A percentile compares a stretch with the other conserved stretches of the same genome.
Conservation (phyloP, 2,888 invertebrate species). For the Tanaodytes sp. region DNA sequence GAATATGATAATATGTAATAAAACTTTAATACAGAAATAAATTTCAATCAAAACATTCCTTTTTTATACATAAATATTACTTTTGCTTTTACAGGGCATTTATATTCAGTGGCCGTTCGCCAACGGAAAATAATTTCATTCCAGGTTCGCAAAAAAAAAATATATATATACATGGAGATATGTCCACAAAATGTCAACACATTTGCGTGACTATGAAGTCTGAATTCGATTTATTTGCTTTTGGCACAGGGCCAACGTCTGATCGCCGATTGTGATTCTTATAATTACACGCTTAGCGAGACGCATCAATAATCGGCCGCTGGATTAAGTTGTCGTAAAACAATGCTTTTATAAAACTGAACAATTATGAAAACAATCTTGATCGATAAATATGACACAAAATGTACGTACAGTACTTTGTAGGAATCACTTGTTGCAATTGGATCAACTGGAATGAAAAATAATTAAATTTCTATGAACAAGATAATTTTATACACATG, state of each 20-base stretch:
- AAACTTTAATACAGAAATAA: constrained; percentile 34
- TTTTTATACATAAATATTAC: constrained; percentile 41
- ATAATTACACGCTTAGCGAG: constrained; percentile 31
- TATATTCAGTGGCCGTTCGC: constrained; percentile 32
- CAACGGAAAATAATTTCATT: constrained; percentile 43
- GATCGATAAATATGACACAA: no score
- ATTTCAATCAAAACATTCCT: constrained; percentile 35
- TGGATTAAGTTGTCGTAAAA: no score
- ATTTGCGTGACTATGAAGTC: constrained; percentile 38
- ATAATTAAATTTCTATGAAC: no score
- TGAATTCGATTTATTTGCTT: constrained; percentile 40
- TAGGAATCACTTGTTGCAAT: no score
- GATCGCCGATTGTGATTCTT: constrained; percentile 33
- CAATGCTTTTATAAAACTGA: no score
- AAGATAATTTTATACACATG: no score
- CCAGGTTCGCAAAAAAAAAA: constrained; percentile 16
- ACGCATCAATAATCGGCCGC: constrained; percentile 20
- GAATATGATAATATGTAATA: no score
- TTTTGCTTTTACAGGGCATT: constrained; percentile 39
- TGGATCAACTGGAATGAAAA: no score
- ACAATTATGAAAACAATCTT: no score
- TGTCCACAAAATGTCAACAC: constrained; percentile 42
- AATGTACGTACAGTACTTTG: no score
- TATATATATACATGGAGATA: constrained; percentile 36
- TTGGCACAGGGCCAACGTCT: constrained; percentile 33